phyloP scores from a whole-genome alignment of 1,140 invertebrate species.

The Bradysia coprophila region DNA sequence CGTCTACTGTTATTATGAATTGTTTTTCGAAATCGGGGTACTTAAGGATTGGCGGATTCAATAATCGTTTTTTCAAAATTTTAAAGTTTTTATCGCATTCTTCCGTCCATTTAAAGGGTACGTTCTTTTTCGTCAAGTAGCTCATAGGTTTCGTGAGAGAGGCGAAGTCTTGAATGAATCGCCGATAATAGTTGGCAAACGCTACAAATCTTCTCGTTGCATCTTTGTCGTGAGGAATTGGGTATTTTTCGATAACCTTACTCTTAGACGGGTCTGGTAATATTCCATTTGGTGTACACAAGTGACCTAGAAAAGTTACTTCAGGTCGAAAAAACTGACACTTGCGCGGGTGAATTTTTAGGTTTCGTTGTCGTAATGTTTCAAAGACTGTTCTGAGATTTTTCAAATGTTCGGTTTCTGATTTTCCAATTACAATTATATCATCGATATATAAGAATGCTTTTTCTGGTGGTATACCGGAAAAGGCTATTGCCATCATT shows the following conservation, averaged over 20 bases:
- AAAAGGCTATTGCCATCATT: constrained; percentile 3
- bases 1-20: not conserved
- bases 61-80: constrained; percentile 8
- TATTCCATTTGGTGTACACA: too few species aligned
- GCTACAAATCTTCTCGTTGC: too few species aligned
- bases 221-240: not conserved
- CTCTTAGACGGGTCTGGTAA: too few species aligned
- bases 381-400: constrained; percentile 2
- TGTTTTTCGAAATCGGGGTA: not conserved
- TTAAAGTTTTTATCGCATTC: constrained; percentile 10
- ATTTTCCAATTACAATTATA: not conserved
- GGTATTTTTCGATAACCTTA: not conserved
- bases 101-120: constrained; percentile 6
- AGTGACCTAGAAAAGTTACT: too few species aligned
- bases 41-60: constrained; percentile 1
- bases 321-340: too few species aligned
- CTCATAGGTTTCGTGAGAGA: too few species aligned
- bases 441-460: not conserved
- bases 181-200: too few species aligned
- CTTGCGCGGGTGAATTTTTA: too few species aligned
- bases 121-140: too few species aligned
- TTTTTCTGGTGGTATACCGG: too few species aligned
- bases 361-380: too few species aligned
- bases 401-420: constrained; percentile 2
- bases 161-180: not conserved